These are phyloP conservation scores for Argyrosomus japonicus DNA, from an alignment of 2,113 vertebrate genomes.

Conservation along the genomic window DNA sequence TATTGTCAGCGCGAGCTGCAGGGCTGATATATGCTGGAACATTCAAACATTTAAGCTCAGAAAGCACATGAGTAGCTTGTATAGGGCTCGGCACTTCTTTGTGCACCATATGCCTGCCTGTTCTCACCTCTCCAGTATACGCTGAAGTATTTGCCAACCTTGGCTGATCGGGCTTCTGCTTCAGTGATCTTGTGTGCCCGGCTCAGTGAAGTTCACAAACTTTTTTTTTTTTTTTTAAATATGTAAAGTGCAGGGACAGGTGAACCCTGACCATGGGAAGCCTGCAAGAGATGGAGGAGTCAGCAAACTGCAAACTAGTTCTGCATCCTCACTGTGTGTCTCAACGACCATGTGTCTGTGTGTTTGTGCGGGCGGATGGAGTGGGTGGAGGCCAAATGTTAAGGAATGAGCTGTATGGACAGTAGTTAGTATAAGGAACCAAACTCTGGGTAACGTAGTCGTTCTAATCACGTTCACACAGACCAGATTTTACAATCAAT, in stretches of 20 bases:
- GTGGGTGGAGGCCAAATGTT: slow-evolving; percentile 68
- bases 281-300: slow-evolving; percentile 9
- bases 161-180: not conserved
- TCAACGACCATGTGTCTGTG: slow-evolving; percentile 29
- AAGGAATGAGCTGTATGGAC: slow-evolving; percentile 44
- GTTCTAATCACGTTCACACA: slow-evolving; percentile 21
- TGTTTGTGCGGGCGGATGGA: slow-evolving; percentile 48
- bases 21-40: slow-evolving; percentile 14
- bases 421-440: slow-evolving; percentile 20
- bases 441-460: slow-evolving; percentile 29
- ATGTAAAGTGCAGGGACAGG: slow-evolving; percentile 22
- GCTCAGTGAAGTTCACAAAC: slow-evolving; percentile 30
- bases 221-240: slow-evolving; percentile 10
- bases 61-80: slow-evolving; percentile 1
- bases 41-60: slow-evolving; percentile 25
- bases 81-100: too few relatives aligned
- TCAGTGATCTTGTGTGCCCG: not conserved
- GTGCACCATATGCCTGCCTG: slow-evolving; percentile 13
- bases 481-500: not conserved
- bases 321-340: slow-evolving; percentile 19
- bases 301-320: slow-evolving; percentile 44
- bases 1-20: slow-evolving; percentile 14
- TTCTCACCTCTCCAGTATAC: slow-evolving; percentile 29
- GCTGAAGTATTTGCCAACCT: slow-evolving; percentile 36
- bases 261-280: slow-evolving; percentile 35